These are phyloP conservation scores for Rhogogaster chlorosoma DNA, from an alignment of 2,888 invertebrate genomes.

Conservation along the genomic window DNA sequence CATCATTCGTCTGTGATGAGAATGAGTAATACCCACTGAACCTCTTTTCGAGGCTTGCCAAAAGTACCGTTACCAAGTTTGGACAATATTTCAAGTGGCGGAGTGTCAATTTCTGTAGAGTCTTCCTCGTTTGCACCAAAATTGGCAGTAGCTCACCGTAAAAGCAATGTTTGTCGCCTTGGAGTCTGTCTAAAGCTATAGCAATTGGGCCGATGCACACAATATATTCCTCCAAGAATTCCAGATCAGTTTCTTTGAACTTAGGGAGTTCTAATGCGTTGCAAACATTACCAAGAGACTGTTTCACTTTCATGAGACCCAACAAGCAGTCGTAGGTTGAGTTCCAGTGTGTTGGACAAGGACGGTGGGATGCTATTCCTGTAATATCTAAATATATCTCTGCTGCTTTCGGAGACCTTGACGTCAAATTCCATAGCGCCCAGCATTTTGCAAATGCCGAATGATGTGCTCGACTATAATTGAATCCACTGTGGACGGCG, in stretches of 20 bases:
- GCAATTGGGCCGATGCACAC: constrained; percentile 13
- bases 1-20: constrained; percentile 35
- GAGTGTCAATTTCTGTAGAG: constrained; percentile 27
- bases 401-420: constrained; percentile 34
- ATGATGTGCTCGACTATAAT: constrained; percentile 31
- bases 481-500: constrained; percentile 31
- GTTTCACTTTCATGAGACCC: constrained; percentile 15
- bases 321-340: constrained; percentile 23
- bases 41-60: constrained; percentile 21
- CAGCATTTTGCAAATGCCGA: constrained; percentile 26
- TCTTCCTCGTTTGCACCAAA: constrained; percentile 21
- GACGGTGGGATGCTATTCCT: constrained; percentile 14
- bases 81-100: constrained; percentile 18
- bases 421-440: constrained; percentile 35
- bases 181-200: constrained; percentile 17
- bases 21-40: constrained; percentile 7
- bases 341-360: constrained; percentile 30
- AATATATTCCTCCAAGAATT: constrained; percentile 30
- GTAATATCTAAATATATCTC: constrained; percentile 27
- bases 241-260: constrained; percentile 30
- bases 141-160: constrained; percentile 17
- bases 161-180: constrained; percentile 23
- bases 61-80: constrained; percentile 5
- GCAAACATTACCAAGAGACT: constrained; percentile 23
- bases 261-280: constrained; percentile 21